Conservation (phyloP, 1,140 invertebrate genomes). For the Drosophila nikananu region DNA sequence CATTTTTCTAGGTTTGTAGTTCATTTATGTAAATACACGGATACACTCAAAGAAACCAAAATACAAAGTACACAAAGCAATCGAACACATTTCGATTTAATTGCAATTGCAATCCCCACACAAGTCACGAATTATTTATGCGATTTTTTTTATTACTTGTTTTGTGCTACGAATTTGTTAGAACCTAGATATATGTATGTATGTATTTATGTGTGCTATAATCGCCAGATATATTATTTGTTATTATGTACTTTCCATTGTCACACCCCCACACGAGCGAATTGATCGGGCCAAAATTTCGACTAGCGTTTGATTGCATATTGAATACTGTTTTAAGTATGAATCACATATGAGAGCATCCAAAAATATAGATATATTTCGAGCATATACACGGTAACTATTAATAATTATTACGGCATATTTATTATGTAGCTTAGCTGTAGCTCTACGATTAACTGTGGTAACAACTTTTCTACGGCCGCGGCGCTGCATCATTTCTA, state of each 20-base stretch:
- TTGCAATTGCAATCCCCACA: slow-evolving; percentile 46
- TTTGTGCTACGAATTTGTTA: slow-evolving; percentile 44
- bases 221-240: slow-evolving; percentile 61
- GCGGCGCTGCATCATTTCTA: slow-evolving; percentile 44
- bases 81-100: slow-evolving; percentile 57
- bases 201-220: slow-evolving; percentile 59
- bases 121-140: slow-evolving; percentile 47
- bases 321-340: slow-evolving; percentile 81
- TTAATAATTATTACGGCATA: slow-evolving; percentile 56
- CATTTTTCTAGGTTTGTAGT: slow-evolving; percentile 67
- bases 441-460: slow-evolving; percentile 60
- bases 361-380: slow-evolving; percentile 39
- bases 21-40: slow-evolving; percentile 83
- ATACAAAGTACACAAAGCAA: slow-evolving; percentile 47
- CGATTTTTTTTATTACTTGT: slow-evolving; percentile 16
- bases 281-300: slow-evolving; percentile 60
- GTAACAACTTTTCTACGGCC: slow-evolving; percentile 41
- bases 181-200: slow-evolving; percentile 30
- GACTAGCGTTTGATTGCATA: slow-evolving; percentile 51
- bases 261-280: slow-evolving; percentile 36
- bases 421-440: slow-evolving; percentile 80
- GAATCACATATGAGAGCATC: slow-evolving; percentile 44
- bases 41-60: slow-evolving; percentile 46
- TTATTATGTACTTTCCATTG: slow-evolving; percentile 50
- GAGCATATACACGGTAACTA: slow-evolving; percentile 32